Evolutionary conservation across 2,888 invertebrate species (phyloP).

Genomic region (Xylota sylvarum): DNA sequence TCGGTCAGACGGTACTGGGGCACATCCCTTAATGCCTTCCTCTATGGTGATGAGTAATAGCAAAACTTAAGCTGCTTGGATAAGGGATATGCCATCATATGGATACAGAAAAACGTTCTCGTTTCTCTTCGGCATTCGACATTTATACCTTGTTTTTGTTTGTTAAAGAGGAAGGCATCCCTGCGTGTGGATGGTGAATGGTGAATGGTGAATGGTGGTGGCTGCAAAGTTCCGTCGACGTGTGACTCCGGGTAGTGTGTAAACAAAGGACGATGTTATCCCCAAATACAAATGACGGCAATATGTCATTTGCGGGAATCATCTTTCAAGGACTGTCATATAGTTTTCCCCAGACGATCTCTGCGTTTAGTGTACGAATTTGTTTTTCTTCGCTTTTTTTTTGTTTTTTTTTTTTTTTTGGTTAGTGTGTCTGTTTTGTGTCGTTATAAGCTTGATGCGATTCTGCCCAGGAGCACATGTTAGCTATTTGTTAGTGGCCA

Average conservation of each 20-base stretch:
- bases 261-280: conserved; percentile 77
- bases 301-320: conserved; percentile 78
- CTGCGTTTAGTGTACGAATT: conserved; percentile 58
- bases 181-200: not conserved
- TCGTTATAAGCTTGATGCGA: conserved; percentile 69
- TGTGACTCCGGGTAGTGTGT: conserved; percentile 62
- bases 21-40: conserved; percentile 40
- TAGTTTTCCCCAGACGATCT: conserved; percentile 72
- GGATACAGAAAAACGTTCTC: conserved; percentile 57
- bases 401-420: conserved; percentile 24
- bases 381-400: conserved; percentile 53
- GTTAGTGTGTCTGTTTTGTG: conserved; percentile 30
- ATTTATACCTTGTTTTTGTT: conserved; percentile 71
- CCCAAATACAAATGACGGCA: conserved; percentile 78
- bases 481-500: conserved; percentile 70
- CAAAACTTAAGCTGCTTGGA: conserved; percentile 70
- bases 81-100: conserved; percentile 59
- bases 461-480: conserved; percentile 72
- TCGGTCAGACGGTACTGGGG: conserved; percentile 5
- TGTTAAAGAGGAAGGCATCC: conserved; percentile 45
- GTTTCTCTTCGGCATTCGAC: conserved; percentile 55
- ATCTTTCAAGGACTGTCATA: conserved; percentile 76
- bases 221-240: conserved; percentile 50
- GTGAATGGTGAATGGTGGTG: conserved; percentile 17
- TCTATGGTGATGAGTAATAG: conserved; percentile 65